phyloP scores from a whole-genome alignment of 64 coral and sea anemone genomes.

The Hydrozoanthus tunicans region DNA sequence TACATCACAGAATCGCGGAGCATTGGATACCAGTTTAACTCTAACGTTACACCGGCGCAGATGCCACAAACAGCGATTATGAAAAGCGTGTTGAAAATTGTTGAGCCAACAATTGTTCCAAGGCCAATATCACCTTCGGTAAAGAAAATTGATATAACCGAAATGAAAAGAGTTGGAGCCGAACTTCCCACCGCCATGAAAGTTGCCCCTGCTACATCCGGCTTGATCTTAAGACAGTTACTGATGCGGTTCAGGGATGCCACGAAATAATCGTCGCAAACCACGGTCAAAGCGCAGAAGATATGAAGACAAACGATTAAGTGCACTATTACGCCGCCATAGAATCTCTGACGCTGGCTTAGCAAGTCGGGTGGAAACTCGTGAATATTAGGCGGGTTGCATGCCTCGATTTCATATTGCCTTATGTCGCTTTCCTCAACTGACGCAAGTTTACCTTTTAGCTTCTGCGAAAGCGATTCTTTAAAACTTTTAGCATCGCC shows the following conservation, averaged over 20 bases:
- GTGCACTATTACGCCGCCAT: constrained; percentile 77
- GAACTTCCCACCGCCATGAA: constrained; percentile 97
- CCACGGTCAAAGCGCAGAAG: constrained; percentile 89
- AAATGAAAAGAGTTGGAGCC: constrained; percentile 86
- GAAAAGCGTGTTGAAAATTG: constrained; percentile 92
- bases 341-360: constrained; percentile 84
- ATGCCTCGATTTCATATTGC: constrained; percentile 51
- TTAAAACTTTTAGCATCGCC: not conserved
- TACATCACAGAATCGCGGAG: constrained; percentile 83
- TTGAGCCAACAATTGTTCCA: constrained; percentile 87
- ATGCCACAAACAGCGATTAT: constrained; percentile 92
- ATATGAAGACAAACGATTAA: constrained; percentile 80
- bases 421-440: constrained; percentile 47
- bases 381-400: constrained; percentile 75
- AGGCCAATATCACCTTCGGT: constrained; percentile 93
- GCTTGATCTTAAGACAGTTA: constrained; percentile 76
- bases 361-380: constrained; percentile 92
- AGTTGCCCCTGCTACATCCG: constrained; percentile 87
- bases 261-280: constrained; percentile 92
- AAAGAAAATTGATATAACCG: constrained; percentile 90
- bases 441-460: constrained; percentile 39
- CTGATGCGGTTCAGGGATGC: constrained; percentile 86
- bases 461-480: not conserved
- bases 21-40: constrained; percentile 81
- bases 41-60: constrained; percentile 67